Percentiles rank a stretch among this genome's conserved stretches.
These are phyloP conservation scores for Aphelocoma californica DNA, from an alignment of 2,797 vertebrate species.

Conservation along the genomic window DNA sequence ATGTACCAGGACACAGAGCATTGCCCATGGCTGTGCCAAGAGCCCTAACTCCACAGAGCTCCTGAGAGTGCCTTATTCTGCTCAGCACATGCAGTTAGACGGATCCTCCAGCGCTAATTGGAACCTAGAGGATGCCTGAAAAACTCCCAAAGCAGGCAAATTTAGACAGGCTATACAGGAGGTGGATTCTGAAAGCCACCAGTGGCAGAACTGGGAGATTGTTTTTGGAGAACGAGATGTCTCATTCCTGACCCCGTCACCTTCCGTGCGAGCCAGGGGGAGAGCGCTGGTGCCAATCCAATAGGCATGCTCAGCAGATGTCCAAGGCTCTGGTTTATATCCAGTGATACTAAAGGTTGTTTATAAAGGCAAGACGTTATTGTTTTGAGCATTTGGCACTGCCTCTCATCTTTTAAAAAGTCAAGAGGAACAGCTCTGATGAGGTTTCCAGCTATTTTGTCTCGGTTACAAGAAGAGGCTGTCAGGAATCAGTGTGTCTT, in stretches of 20 bases:
- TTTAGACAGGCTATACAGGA: neutral
- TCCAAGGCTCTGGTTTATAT: constrained; percentile 41
- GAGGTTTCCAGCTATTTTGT: constrained; percentile 59
- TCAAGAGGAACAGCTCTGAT: constrained; percentile 29
- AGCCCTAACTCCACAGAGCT: neutral
- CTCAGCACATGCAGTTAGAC: neutral
- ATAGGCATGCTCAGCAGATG: constrained; percentile 17
- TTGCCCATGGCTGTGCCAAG: neutral
- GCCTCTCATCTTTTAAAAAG: constrained; percentile 33
- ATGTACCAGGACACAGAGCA: neutral
- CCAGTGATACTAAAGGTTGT: constrained; percentile 52
- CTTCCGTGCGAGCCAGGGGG: neutral
- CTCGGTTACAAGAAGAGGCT: neutral
- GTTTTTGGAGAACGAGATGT: constrained; percentile 55
- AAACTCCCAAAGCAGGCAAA: neutral
- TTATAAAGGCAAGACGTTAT: constrained; percentile 62
- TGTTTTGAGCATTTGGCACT: constrained; percentile 36
- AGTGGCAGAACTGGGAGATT: constrained; percentile 22
- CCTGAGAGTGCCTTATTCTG: neutral
- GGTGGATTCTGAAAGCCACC: neutral
- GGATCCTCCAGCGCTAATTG: fast-evolving
- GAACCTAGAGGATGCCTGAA: neutral
- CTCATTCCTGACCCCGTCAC: constrained; percentile 49
- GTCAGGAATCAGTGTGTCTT: neutral
- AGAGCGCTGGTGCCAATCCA: constrained; percentile 38